Percentiles rank a stretch among this genome's conserved stretches.
phyloP scores from a whole-genome alignment of 2,888 invertebrate species.

The Eugnorisma glareosa region DNA sequence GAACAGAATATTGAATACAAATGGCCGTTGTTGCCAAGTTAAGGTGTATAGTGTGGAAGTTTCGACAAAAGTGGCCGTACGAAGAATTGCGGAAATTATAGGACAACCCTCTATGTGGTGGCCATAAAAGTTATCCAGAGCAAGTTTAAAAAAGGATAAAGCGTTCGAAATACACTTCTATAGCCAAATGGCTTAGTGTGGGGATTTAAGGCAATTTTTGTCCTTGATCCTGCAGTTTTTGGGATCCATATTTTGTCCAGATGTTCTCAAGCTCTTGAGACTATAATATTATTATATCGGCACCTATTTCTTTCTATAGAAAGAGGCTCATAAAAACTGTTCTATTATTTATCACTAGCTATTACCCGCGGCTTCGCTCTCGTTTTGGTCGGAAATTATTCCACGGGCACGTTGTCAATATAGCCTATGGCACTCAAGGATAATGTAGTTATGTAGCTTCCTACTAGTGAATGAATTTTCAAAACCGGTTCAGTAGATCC shows the following conservation, averaged over 20 bases:
- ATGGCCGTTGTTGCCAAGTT: slow-evolving; percentile 44
- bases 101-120: not conserved
- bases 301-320: not conserved
- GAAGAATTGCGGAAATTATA: slow-evolving; percentile 18
- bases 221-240: not conserved
- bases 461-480: too few species aligned
- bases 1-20: slow-evolving; percentile 46
- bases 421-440: too few species aligned
- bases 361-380: too few species aligned
- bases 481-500: too few species aligned
- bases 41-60: slow-evolving; percentile 34
- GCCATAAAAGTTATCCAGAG: slow-evolving; percentile 5
- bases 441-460: too few species aligned
- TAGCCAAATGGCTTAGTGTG: not conserved
- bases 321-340: not conserved
- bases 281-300: not conserved
- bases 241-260: not conserved
- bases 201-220: not conserved
- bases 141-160: slow-evolving; percentile 9
- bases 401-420: too few species aligned
- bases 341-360: not conserved
- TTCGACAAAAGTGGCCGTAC: slow-evolving; percentile 21
- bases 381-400: too few species aligned
- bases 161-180: slow-evolving; percentile 9
- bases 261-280: not conserved